These are phyloP conservation scores for Brachionichthys hirsutus DNA, from an alignment of 2,113 vertebrate genomes.

Conservation along the genomic window DNA sequence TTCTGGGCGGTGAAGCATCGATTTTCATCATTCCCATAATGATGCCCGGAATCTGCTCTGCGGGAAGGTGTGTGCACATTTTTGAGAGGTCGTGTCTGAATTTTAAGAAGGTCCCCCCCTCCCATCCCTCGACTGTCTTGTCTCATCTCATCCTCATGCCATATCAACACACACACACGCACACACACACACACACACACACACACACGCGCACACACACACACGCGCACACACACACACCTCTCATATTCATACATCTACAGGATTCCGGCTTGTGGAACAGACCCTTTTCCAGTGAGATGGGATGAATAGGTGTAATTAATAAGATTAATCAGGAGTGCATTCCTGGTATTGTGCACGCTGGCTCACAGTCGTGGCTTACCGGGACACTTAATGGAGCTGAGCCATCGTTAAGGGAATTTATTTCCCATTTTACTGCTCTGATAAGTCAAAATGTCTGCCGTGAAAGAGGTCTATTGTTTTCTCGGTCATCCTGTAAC, in stretches of 20 bases:
- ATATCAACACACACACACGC: constrained; percentile 9
- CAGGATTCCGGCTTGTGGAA: background rate
- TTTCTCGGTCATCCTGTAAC: background rate
- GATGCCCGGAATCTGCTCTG: constrained; percentile 7
- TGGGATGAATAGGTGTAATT: constrained; percentile 4
- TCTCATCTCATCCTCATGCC: background rate
- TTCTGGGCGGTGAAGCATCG: constrained; percentile 52
- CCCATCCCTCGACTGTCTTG: background rate
- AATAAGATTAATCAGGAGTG: background rate
- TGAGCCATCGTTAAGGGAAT: background rate
- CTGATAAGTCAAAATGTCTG: background rate
- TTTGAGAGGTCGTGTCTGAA: constrained; percentile 19
- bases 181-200: background rate
- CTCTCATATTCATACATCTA: background rate
- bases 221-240: background rate
- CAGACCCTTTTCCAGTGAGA: background rate
- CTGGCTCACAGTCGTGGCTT: background rate
- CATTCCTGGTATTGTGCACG: constrained; percentile 1
- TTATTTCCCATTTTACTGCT: background rate
- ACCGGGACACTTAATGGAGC: background rate
- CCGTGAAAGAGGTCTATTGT: background rate
- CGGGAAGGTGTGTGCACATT: constrained; percentile 9
- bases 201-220: constrained; percentile 5
- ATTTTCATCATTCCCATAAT: constrained; percentile 40
- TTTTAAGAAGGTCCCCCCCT: background rate